Percentiles rank a stretch among this genome's conserved stretches.
Evolutionary conservation across 2,888 invertebrate genomes (phyloP).

Genomic region (Zaprionus lineosus): DNA sequence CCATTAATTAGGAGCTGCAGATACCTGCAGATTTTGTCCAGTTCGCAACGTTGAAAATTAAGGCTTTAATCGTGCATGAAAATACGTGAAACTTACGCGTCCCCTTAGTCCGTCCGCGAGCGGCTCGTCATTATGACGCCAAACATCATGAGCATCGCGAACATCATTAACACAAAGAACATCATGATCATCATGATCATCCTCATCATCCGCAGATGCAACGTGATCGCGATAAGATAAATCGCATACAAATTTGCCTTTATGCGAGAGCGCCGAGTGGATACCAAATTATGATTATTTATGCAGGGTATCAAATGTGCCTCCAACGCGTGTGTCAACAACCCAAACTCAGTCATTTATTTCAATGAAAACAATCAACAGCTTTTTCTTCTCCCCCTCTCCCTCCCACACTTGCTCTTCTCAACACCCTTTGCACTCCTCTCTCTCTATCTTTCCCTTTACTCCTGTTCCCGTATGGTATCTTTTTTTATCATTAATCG

Average conservation of each 20-base stretch:
- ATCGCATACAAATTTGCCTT: conserved; percentile 75
- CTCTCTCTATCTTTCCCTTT: neutral
- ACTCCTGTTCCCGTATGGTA: conserved; percentile 28
- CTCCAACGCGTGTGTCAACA: conserved; percentile 68
- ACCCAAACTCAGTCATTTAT: conserved; percentile 67
- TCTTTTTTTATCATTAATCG: conserved; percentile 70
- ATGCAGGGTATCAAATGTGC: conserved; percentile 69
- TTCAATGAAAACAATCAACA: conserved; percentile 75
- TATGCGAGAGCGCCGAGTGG: conserved; percentile 53
- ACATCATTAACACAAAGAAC: conserved; percentile 5
- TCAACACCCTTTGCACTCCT: too few relatives aligned
- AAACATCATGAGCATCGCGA: conserved; percentile 14
- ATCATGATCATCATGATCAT: conserved; percentile 13
- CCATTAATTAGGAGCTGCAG: conserved; percentile 77
- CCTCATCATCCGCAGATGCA: conserved; percentile 53
- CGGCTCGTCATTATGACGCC: conserved; percentile 14
- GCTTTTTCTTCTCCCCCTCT: conserved; percentile 8
- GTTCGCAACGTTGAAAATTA: conserved; percentile 59
- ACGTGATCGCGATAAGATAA: conserved; percentile 77
- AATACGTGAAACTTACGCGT: conserved; percentile 75
- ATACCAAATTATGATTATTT: conserved; percentile 65
- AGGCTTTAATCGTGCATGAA: conserved; percentile 79
- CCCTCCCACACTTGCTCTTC: too few relatives aligned
- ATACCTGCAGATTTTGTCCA: conserved; percentile 62
- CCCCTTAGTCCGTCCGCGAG: conserved; percentile 26